These are phyloP conservation scores for Dolichotis patagonum DNA, from an alignment of 2,113 vertebrate genomes.

Conservation along the genomic window DNA sequence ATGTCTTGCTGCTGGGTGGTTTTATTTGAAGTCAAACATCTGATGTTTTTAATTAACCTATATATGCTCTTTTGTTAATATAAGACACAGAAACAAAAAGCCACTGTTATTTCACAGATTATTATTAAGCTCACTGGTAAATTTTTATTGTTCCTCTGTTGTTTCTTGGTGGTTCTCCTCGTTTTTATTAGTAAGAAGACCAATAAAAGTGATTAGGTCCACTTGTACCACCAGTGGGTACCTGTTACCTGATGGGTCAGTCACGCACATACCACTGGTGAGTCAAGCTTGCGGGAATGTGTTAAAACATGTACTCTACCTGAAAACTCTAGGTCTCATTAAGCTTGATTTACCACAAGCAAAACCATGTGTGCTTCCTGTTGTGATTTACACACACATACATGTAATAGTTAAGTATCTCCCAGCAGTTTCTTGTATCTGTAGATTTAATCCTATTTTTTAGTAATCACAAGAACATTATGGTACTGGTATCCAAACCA, in stretches of 20 bases:
- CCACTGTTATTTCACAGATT: not conserved
- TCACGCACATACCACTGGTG: not conserved
- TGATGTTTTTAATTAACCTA: not conserved
- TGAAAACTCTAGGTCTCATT: slow-evolving; percentile 22
- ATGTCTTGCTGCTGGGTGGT: not conserved
- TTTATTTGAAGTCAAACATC: not conserved
- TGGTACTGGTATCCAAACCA: not conserved
- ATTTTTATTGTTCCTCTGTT: not conserved
- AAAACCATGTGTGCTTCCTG: not conserved
- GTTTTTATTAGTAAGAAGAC: not conserved
- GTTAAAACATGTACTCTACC: not conserved
- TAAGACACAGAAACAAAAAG: not conserved
- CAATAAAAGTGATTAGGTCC: not conserved
- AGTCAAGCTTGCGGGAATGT: not conserved
- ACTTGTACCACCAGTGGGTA: not conserved
- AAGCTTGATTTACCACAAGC: slow-evolving; percentile 23
- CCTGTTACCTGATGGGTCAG: not conserved
- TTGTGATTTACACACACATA: not conserved
- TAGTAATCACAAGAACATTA: not conserved
- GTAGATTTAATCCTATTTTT: slow-evolving; percentile 23
- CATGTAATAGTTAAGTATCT: not conserved
- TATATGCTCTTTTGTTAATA: not conserved
- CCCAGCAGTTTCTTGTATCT: not conserved
- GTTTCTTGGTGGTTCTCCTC: not conserved
- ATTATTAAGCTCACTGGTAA: not conserved